Base-by-base conservation (phyloP, 2,797 vertebrate species). In the Syndactyla subalaris region DNA sequence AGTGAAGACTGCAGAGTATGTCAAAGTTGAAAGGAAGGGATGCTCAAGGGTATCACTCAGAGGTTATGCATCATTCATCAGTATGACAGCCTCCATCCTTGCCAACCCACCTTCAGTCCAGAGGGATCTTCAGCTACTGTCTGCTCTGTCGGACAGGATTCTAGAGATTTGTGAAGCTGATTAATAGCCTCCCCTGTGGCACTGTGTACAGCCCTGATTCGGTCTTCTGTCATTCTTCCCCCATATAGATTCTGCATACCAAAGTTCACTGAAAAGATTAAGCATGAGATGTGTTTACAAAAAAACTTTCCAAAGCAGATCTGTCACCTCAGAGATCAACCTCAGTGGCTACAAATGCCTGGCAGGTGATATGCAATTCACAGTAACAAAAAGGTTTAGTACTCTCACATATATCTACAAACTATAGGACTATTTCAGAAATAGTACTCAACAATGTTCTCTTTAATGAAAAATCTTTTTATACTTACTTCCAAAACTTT, bases 121-220 rank as follows among this genome's bases (percentile, higher is more conserved):
- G 94, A 96, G 4, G 99, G 99, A 85, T 99, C 99, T 45, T 98
- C 96, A n/a, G 82, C 97, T 81, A 98, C 97, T 0, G 93, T 88
- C 4, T 98, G 97, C 3, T 98, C 80, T 8, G 95, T 92, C 0
- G 99, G 99, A 93, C 99, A 98, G 22, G 99, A 98, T 96, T 99
- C 98, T 81, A 99, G 96, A 16, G 99, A 99, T 75, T 96, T 97
- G 91, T 99, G 99, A 41, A 99, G 98, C 92, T 99, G 98, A 92
- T 98, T 98, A 30, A 99, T 99, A 91, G 98, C 98, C 74, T 99
- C 98, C 7, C 97, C 97, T 18, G 97, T 99, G 92, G 98, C 98
- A 39, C 97, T 98, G 73, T 97, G 98, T 63, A 98, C 98, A 0
- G 98, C 97, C 19, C 97, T 97, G 73, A 98, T 86, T 49, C 95